Evolutionary conservation across 2,797 vertebrate species (phyloP), one percentile per base, ranked within the genome.

Genomic region (Sardinella longiceps): DNA sequence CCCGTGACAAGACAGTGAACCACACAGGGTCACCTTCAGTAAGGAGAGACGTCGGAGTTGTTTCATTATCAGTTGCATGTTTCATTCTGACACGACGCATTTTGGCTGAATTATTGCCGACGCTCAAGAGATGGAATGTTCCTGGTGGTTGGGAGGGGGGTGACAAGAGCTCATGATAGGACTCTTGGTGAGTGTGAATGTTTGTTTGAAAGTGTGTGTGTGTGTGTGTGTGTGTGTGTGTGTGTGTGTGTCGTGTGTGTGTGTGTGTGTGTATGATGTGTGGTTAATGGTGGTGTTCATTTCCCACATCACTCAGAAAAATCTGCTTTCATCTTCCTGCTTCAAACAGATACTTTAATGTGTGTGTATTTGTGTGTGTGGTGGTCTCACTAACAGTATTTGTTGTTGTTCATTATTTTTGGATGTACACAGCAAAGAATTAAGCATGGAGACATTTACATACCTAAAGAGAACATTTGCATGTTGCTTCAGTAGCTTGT

Each of bases 321-420:
- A 83, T 83, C 66, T 53, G 77, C 63, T 85, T 86, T 88, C 63
- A 88, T 83, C 85, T 83, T 9, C 23, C 45, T 23, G 84, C 63
- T 81, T 80, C 83, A 88, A 88, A 86, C 74, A 25, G 81, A 83
- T 70, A 58, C 60, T 84, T 81, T 28, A 88, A 70, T 86, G 85
- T 80, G 56, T 43, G 37, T 80, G 60, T 82, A 6, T 74, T 12
- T 43, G 33, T 77, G 70, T 77, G 18, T 74, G 37, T 43, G 70
- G 70, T 77, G 70, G 70, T 77, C 66, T 74, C 30, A 74, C 5
- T 18, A 15, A 7, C 15, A 10, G 70, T 77, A 39, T 37, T 53
- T 85, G 46, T 53, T 85, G 51, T 50, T 84, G 25, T 45, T 77
- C 33, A 39, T 77, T 33, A 77, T 77, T 33, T 33, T 70, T 77